These are phyloP conservation scores for Neoitamus cyanurus DNA, from an alignment of 2,888 invertebrate genomes.

Conservation along the genomic window DNA sequence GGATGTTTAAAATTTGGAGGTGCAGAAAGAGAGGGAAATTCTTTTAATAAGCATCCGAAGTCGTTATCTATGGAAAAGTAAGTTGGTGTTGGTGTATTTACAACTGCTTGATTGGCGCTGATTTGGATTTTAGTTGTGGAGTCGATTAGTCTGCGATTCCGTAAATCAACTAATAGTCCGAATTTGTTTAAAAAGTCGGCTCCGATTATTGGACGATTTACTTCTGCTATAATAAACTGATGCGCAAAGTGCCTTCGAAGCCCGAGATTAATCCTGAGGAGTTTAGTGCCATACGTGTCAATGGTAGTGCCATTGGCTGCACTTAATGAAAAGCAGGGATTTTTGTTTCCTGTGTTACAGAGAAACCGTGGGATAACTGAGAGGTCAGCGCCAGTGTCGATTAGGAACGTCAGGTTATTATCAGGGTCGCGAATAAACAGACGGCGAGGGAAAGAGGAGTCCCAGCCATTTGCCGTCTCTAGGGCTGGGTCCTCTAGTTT, in stretches of 20 bases:
- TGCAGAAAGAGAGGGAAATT: background rate
- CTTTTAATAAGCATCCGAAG: background rate
- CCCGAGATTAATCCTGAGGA: background rate
- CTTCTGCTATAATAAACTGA: no score
- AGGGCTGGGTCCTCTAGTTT: background rate
- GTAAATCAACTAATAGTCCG: background rate
- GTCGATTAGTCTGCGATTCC: background rate
- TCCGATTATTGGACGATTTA: no score
- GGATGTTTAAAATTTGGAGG: background rate
- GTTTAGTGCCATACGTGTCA: background rate
- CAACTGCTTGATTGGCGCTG: background rate
- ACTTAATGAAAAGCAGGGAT: no score
- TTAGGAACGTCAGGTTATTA: no score
- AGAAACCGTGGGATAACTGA: no score
- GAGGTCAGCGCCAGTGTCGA: no score
- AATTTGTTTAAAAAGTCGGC: background rate
- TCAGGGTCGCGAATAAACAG: no score
- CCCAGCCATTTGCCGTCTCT: background rate
- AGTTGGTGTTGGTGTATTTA: background rate
- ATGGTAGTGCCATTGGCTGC: background rate
- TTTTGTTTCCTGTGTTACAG: no score
- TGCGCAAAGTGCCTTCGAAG: background rate
- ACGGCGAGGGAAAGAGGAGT: no score
- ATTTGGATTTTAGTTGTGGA: background rate
- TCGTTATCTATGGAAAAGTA: background rate